A percentile compares a stretch with the other conserved stretches of the same genome.
Evolutionary conservation across 2,797 vertebrate genomes (phyloP).

Genomic region (Alosa sapidissima): DNA sequence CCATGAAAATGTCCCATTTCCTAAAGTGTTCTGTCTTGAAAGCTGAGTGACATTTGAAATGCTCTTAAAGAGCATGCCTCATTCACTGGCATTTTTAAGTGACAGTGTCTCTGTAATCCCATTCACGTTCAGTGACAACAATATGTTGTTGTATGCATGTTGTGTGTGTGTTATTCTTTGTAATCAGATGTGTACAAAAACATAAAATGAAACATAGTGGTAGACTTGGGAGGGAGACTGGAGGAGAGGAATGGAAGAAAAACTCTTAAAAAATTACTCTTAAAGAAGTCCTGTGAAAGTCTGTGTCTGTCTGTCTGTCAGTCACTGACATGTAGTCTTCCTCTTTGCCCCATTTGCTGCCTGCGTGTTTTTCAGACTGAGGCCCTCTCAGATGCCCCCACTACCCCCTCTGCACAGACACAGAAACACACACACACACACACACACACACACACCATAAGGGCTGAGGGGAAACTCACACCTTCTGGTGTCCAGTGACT

Average conservation of each 20-base stretch:
- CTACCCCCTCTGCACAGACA: no score
- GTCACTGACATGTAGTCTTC: neutral
- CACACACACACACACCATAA: neutral
- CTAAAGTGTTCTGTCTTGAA: neutral
- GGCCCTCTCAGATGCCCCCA: neutral
- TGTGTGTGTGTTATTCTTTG: neutral
- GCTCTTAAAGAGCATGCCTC: neutral
- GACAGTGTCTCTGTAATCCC: neutral
- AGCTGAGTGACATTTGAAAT: neutral
- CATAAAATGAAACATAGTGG: neutral
- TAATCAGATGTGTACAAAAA: neutral
- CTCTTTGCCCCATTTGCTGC: neutral
- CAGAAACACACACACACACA: slow-evolving; percentile 9
- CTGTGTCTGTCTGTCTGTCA: neutral
- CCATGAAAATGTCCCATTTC: neutral
- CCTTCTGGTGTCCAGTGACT: slow-evolving; percentile 12
- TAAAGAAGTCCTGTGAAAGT: neutral
- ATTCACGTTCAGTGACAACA: neutral
- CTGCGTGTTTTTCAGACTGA: neutral
- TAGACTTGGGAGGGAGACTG: neutral
- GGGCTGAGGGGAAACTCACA: neutral
- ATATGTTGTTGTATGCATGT: neutral
- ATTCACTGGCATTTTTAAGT: neutral
- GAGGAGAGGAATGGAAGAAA: neutral
- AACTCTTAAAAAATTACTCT: neutral